A percentile compares a stretch with the other conserved stretches of the same genome.
Conservation (phyloP, 2,113 vertebrate genomes). For the Bungarus multicinctus region DNA sequence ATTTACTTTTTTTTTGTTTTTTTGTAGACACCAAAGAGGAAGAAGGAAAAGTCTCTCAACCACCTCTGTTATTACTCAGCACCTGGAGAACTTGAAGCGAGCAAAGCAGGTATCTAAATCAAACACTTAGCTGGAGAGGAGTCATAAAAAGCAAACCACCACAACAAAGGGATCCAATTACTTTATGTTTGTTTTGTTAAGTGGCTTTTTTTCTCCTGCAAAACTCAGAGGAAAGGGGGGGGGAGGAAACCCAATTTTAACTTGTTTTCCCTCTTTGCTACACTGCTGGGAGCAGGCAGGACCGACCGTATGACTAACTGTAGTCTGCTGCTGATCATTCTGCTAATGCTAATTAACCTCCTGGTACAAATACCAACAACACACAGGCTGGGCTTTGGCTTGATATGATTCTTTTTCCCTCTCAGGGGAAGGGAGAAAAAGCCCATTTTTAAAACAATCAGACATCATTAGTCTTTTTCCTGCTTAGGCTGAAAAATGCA, state of each 20-base stretch:
- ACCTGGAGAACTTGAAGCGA: conserved; percentile 48
- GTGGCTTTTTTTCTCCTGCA: conserved; percentile 45
- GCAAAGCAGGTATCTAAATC: conserved; percentile 58
- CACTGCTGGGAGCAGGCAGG: conserved; percentile 53
- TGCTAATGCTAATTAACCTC: conserved; percentile 65
- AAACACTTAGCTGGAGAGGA: conserved; percentile 61
- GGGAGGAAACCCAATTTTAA: conserved; percentile 39
- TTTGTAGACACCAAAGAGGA: conserved; percentile 17
- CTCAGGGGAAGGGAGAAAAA: neutral
- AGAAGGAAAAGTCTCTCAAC: neutral
- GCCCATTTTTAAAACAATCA: rapidly evolving
- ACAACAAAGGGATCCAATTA: conserved; percentile 60
- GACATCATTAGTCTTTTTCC: neutral
- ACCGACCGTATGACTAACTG: conserved; percentile 43
- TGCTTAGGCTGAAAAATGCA: neutral
- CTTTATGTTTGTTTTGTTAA: conserved; percentile 72
- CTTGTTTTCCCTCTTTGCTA: conserved; percentile 49
- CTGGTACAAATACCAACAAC: conserved; percentile 54
- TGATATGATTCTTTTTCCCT: conserved; percentile 22
- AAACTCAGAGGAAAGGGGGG: conserved; percentile 28
- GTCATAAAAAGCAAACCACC: conserved; percentile 59
- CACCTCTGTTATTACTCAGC: conserved; percentile 45
- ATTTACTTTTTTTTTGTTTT: neutral
- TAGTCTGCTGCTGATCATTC: conserved; percentile 48
- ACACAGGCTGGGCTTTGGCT: conserved; percentile 43